Percentiles rank a stretch among this genome's conserved stretches.
Conservation (phyloP, 2,888 invertebrate genomes). For the Serripes groenlandicus region DNA sequence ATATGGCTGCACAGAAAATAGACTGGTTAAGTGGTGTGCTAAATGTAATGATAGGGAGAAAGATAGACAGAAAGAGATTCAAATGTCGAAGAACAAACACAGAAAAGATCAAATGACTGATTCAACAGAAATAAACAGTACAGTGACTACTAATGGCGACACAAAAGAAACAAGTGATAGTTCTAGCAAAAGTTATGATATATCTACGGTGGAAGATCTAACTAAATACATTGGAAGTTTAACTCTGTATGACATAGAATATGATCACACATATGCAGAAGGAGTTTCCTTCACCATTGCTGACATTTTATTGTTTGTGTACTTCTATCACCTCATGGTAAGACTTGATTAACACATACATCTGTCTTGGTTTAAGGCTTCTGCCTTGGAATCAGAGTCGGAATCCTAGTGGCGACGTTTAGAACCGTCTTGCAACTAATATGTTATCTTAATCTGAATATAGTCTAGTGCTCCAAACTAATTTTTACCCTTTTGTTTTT, state of each 20-base stretch:
- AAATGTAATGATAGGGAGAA: conserved; percentile 65
- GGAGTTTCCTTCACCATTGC: conserved; percentile 94
- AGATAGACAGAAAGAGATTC: conserved; percentile 46
- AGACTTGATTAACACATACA: too few species aligned
- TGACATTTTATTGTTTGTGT: conserved; percentile 93
- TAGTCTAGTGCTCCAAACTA: too few species aligned
- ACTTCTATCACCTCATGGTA: conserved; percentile 86
- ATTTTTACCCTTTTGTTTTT: too few species aligned
- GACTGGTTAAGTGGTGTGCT: conserved; percentile 60
- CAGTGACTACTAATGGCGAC: neutral
- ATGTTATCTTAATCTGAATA: too few species aligned
- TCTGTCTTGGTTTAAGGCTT: too few species aligned
- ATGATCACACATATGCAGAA: conserved; percentile 92
- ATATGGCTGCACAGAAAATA: conserved; percentile 63
- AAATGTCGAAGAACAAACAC: conserved; percentile 38
- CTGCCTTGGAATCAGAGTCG: too few species aligned
- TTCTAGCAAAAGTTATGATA: neutral
- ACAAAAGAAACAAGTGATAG: neutral
- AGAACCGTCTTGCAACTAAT: too few species aligned
- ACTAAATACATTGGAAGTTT: conserved; percentile 64
- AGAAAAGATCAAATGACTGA: conserved; percentile 18
- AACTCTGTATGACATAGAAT: conserved; percentile 71
- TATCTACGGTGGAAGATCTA: conserved; percentile 58
- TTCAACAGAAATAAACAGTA: neutral
- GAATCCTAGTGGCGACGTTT: too few species aligned